Evolutionary conservation across 2,888 invertebrate genomes (phyloP).

Genomic region (Sinohyriopsis cumingii): DNA sequence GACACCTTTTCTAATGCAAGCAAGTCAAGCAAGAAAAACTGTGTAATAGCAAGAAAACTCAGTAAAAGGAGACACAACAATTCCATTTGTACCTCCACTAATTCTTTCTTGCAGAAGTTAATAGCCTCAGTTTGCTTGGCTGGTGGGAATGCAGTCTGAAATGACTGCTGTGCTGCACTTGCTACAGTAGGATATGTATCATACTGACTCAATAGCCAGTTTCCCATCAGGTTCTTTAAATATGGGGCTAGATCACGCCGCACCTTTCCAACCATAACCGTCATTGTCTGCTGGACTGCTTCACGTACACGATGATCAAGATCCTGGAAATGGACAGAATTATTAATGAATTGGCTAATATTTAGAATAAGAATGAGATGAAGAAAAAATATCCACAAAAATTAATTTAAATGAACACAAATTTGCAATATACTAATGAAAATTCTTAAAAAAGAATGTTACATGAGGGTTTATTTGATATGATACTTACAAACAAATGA

Average conservation of each 20-base stretch:
- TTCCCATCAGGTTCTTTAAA: constrained; percentile 83
- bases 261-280: constrained; percentile 77
- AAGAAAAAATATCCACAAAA: no score
- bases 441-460: no score
- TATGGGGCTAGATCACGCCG: constrained; percentile 86
- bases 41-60: background rate
- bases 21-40: constrained; percentile 1
- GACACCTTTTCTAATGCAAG: no score
- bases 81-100: constrained; percentile 74
- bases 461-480: no score
- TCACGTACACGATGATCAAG: constrained; percentile 89
- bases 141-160: constrained; percentile 83
- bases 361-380: no score
- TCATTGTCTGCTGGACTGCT: constrained; percentile 83
- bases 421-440: no score
- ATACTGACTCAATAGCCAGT: constrained; percentile 89
- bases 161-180: constrained; percentile 80
- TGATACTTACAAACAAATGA: no score
- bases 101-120: constrained; percentile 86
- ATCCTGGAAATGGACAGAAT: constrained; percentile 74
- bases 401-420: no score
- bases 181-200: constrained; percentile 91
- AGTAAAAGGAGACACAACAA: constrained; percentile 1
- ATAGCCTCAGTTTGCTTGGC: constrained; percentile 86
- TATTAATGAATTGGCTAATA: no score